Conservation (phyloP, 1,140 invertebrate genomes). For the Zaprionus inermis region DNA sequence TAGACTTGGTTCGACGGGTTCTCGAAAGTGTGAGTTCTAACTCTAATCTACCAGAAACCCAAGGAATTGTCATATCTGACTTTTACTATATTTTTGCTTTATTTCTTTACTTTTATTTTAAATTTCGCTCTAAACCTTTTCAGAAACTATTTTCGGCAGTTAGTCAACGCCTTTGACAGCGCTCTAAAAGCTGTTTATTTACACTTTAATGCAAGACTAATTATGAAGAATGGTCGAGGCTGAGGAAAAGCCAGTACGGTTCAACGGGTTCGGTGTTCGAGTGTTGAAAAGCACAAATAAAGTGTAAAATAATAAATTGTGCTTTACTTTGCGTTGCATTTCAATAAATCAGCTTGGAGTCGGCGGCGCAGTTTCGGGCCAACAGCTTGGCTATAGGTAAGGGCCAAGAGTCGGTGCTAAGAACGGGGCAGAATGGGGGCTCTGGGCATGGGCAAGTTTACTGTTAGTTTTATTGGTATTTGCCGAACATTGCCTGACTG, state of each 20-base stretch:
- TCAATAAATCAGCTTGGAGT: slow-evolving; percentile 36
- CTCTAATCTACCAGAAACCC: no score
- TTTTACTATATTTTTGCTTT: neutral
- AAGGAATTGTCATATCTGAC: no score
- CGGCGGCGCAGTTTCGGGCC: neutral
- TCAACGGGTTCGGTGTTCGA: neutral
- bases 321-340: neutral
- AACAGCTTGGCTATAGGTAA: neutral
- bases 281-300: neutral
- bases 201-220: slow-evolving; percentile 11
- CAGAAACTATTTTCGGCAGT: neutral
- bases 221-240: slow-evolving; percentile 29
- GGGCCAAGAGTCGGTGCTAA: neutral
- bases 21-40: no score
- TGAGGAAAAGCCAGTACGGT: neutral
- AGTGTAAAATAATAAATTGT: neutral
- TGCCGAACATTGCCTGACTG: slow-evolving; percentile 40
- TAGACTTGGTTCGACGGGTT: no score
- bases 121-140: neutral
- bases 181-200: neutral
- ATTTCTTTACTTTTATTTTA: neutral
- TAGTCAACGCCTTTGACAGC: neutral
- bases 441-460: slow-evolving; percentile 30
- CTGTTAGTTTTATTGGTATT: slow-evolving; percentile 78
- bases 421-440: neutral